phyloP scores from a whole-genome alignment of 2,888 invertebrate genomes.

The Lasioglossum villosulum region DNA sequence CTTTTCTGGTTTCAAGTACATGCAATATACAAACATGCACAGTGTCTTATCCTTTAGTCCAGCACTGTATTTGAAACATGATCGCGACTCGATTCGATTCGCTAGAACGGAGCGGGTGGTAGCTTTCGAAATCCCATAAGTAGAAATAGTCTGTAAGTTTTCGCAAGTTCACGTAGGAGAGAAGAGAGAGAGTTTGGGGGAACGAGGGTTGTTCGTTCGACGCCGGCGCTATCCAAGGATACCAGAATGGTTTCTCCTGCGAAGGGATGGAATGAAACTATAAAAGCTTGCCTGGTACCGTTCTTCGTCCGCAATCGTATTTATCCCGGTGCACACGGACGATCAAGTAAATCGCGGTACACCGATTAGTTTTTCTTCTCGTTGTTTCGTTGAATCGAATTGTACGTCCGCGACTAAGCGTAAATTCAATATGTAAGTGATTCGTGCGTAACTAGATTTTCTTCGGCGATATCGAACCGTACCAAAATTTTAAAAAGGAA shows the following conservation, averaged over 20 bases:
- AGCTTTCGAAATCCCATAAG: background rate
- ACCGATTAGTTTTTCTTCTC: background rate
- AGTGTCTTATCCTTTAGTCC: too few species aligned
- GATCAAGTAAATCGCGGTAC: background rate
- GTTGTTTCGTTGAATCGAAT: background rate
- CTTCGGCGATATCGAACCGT: background rate
- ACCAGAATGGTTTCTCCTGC: constrained; percentile 12
- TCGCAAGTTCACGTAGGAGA: background rate
- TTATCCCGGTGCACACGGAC: background rate
- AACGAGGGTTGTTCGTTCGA: background rate
- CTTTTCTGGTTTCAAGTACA: background rate
- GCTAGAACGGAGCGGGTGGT: background rate
- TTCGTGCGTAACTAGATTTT: background rate
- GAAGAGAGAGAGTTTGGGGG: background rate
- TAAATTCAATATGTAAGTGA: background rate
- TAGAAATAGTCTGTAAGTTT: background rate
- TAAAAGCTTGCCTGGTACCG: constrained; percentile 53
- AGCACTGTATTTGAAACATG: background rate
- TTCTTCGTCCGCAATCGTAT: constrained; percentile 33
- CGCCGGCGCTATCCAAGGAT: constrained; percentile 15
- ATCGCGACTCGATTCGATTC: background rate
- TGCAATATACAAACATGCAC: too few species aligned
- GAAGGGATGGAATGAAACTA: constrained; percentile 51
- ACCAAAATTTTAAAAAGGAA: background rate
- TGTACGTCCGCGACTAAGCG: background rate